phyloP scores from a whole-genome alignment of 1,140 invertebrate species.

The Goniozus legneri region DNA sequence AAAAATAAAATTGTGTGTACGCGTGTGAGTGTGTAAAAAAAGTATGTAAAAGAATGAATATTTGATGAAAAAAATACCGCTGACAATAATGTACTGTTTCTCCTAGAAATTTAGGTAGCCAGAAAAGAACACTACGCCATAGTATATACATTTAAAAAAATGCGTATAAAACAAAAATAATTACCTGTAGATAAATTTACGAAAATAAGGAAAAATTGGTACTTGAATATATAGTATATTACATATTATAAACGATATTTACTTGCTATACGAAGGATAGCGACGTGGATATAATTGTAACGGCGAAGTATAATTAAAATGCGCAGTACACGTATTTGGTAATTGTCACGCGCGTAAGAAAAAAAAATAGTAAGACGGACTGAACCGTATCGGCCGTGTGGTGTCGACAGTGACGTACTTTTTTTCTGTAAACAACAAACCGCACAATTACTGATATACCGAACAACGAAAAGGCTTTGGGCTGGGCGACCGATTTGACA shows the following conservation, averaged over 20 bases:
- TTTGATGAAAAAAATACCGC: constrained; percentile 37
- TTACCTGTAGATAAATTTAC: neutral
- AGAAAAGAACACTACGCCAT: constrained; percentile 28
- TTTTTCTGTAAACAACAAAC: too few species aligned
- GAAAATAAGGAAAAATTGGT: neutral
- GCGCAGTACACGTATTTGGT: constrained; percentile 7
- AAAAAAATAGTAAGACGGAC: neutral
- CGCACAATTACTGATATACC: too few species aligned
- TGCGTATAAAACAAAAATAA: neutral
- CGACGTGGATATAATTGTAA: constrained; percentile 26
- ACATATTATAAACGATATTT: neutral
- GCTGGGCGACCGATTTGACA: too few species aligned
- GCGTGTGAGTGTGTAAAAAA: constrained; percentile 29
- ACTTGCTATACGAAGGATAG: constrained; percentile 6
- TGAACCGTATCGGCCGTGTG: too few species aligned
- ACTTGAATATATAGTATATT: neutral
- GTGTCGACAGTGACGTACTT: too few species aligned
- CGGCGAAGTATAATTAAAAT: constrained; percentile 10
- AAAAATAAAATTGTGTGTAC: constrained; percentile 2
- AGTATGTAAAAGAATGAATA: constrained; percentile 21
- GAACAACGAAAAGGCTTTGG: too few species aligned
- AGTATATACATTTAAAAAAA: constrained; percentile 17
- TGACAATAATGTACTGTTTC: constrained; percentile 53
- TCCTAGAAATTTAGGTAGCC: constrained; percentile 33
- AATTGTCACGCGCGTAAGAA: neutral